These are phyloP conservation scores for Dryas iulia DNA, from an alignment of 1,140 invertebrate species.

Conservation along the genomic window DNA sequence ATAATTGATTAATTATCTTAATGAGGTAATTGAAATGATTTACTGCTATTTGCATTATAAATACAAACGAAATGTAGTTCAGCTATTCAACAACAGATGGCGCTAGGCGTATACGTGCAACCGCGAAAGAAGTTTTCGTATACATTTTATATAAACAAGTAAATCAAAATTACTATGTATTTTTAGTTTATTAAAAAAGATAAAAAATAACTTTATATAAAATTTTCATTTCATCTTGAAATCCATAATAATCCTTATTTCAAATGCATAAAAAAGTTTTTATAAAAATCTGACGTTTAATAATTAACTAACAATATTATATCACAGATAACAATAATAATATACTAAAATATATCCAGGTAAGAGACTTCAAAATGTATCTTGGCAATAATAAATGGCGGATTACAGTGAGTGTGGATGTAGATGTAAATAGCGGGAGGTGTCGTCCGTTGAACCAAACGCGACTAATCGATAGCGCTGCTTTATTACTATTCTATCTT, in stretches of 20 bases:
- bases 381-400: slow-evolving; percentile 34
- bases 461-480: slow-evolving; percentile 56
- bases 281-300: no score
- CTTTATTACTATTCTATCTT: slow-evolving; percentile 28
- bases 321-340: no score
- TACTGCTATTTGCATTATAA: neutral
- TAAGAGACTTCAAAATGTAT: neutral
- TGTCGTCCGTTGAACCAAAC: slow-evolving; percentile 47
- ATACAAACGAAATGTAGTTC: no score
- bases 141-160: neutral
- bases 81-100: slow-evolving; percentile 40
- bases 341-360: neutral
- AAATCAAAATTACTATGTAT: no score
- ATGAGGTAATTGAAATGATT: neutral
- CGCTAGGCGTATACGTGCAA: slow-evolving; percentile 10
- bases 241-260: no score
- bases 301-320: no score
- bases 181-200: no score
- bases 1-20: neutral
- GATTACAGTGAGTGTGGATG: slow-evolving; percentile 35
- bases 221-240: no score
- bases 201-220: no score
- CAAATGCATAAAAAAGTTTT: no score
- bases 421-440: slow-evolving; percentile 45
- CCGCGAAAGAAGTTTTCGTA: neutral